Conservation (phyloP, 2,888 invertebrate species). For the Trichogramma evanescens region DNA sequence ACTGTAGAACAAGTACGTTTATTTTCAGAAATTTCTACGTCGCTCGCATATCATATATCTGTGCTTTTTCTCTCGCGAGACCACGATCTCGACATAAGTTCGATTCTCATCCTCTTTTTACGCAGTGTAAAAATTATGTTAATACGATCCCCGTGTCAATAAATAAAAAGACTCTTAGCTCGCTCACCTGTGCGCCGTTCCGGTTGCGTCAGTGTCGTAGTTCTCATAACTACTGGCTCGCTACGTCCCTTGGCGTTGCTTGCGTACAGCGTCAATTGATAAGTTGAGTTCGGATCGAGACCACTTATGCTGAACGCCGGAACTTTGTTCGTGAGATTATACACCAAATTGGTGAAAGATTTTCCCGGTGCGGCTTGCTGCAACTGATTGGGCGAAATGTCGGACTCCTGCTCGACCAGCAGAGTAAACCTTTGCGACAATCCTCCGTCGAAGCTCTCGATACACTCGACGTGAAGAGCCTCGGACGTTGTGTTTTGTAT, state of each 20-base stretch:
- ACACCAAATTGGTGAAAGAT: conserved; percentile 51
- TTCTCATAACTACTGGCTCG: conserved; percentile 58
- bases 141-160: no score
- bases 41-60: no score
- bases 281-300: conserved; percentile 62
- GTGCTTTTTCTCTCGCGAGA: no score
- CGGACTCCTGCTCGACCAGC: conserved; percentile 54
- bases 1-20: no score
- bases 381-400: conserved; percentile 48
- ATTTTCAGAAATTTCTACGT: no score
- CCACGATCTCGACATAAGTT: background rate
- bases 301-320: conserved; percentile 63
- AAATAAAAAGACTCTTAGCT: no score
- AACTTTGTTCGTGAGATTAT: conserved; percentile 53
- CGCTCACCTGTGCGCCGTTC: conserved; percentile 64
- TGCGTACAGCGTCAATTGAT: conserved; percentile 63
- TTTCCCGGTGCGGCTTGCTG: conserved; percentile 45
- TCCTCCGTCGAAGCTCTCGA: conserved; percentile 71
- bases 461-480: conserved; percentile 65
- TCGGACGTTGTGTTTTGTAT: conserved; percentile 68
- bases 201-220: conserved; percentile 66
- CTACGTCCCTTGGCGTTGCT: conserved; percentile 68
- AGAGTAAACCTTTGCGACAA: conserved; percentile 66
- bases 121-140: no score
- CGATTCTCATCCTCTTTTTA: no score